These are phyloP conservation scores for Heterotilapia buettikoferi DNA, from an alignment of 2,113 vertebrate species.

Conservation along the genomic window DNA sequence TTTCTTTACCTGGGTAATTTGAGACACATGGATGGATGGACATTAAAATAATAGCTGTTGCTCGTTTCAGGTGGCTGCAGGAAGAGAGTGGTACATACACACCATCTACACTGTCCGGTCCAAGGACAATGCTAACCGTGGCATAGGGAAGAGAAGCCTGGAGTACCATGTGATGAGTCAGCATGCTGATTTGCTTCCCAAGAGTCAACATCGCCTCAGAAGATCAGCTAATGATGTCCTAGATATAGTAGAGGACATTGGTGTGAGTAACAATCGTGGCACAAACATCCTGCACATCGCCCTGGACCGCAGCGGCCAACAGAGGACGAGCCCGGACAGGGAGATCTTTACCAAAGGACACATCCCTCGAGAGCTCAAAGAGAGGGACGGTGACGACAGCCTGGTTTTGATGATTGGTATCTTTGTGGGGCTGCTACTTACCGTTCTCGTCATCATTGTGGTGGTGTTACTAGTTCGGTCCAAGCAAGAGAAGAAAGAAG, in stretches of 20 bases:
- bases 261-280: conserved; percentile 77
- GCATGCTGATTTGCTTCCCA: not conserved
- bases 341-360: conserved; percentile 49
- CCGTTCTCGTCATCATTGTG: conserved; percentile 65
- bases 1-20: not conserved
- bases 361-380: conserved; percentile 70
- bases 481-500: conserved; percentile 54
- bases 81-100: conserved; percentile 94
- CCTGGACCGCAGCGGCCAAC: conserved; percentile 72
- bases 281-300: conserved; percentile 91
- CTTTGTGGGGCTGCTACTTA: conserved; percentile 71
- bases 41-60: not conserved
- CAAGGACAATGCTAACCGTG: conserved; percentile 76
- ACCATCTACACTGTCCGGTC: conserved; percentile 91
- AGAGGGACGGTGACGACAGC: conserved; percentile 36
- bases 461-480: conserved; percentile 63
- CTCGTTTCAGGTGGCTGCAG: conserved; percentile 79
- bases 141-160: conserved; percentile 85
- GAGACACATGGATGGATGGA: not conserved
- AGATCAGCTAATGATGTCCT: conserved; percentile 64
- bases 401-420: conserved; percentile 72
- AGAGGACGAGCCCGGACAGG: conserved; percentile 47
- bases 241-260: conserved; percentile 73
- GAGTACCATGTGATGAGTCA: conserved; percentile 74
- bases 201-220: conserved; percentile 37